Evolutionary conservation across 2,797 vertebrate genomes (phyloP), one percentile per base, ranked within the genome.

Genomic region (Sphenopsis melanotis): DNA sequence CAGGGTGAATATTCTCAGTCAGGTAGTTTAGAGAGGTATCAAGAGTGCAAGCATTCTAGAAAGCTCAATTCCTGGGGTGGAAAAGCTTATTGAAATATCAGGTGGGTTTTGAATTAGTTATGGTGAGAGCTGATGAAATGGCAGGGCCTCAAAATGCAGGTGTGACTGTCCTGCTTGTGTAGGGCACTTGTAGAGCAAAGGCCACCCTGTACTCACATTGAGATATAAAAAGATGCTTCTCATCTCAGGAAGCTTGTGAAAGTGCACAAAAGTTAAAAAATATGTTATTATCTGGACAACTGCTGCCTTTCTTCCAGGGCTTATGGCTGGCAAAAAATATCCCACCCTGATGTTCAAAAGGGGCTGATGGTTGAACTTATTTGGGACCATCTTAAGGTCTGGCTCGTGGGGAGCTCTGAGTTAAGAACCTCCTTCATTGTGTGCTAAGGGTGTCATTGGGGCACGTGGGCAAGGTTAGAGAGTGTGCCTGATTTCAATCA

Each of bases 401-500:
- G 77, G 21, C 5, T 50, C 8, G 56, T 0, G 0, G 17, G 36
- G 19, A 71, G 19, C 30, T 74, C 57, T 32, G 55, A 56, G 39
- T 9, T 4, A 42, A 72, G 39, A 71, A 6, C 44, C 20, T 77
- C 2, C 1, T 14, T 72, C 23, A 6, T 8, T 16, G 41, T 16
- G 15, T 41, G 41, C 41, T 41, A 41, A 41, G 15, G 41, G 4
- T 41, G 41, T 41, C 41, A 17, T 3, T 7, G 37, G 36, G 60
- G 5, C 32, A 11, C 0, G 1, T 30, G n/a, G 36, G 17, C n/a
- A 39, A 69, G 60, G 52, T 44, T 63, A n/a, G 55, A 36, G 18
- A 26, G 34, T 12, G 5, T 37, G 15, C 12, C 39, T 19, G 44
- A 24, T 4, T 10, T 57, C 32, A n/a, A 0, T 0, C 8, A 27